These are phyloP conservation scores for Eurosta solidaginis DNA, from an alignment of 1,140 invertebrate species.

Conservation along the genomic window DNA sequence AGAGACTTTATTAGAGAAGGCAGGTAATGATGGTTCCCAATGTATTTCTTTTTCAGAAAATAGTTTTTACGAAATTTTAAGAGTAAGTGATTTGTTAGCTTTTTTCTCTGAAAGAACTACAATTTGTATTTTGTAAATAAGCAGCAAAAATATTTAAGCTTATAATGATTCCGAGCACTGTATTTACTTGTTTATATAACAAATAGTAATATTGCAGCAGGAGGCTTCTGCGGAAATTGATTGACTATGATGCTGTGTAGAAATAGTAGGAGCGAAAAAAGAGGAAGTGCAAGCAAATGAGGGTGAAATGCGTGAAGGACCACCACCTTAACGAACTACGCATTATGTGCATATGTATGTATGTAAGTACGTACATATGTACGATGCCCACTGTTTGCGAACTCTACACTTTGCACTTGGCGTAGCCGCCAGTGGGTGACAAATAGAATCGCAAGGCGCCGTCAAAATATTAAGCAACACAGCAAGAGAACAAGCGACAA, in stretches of 20 bases:
- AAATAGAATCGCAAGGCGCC: neutral
- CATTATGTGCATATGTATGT: no score
- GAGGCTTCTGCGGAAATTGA: neutral
- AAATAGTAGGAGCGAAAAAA: neutral
- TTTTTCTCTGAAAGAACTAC: no score
- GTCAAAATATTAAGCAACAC: neutral
- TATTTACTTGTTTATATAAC: no score
- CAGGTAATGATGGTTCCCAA: no score
- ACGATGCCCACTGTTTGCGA: neutral
- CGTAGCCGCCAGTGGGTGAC: neutral
- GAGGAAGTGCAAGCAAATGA: neutral
- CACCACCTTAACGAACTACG: no score
- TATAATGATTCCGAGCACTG: no score
- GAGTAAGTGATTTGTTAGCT: no score
- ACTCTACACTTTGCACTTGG: slow-evolving; percentile 1
- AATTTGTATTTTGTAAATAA: no score
- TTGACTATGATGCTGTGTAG: neutral
- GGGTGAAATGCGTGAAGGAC: neutral
- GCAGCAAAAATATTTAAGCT: no score
- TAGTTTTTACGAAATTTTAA: no score
- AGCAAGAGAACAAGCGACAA: neutral
- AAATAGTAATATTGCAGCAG: neutral
- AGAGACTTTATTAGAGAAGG: no score
- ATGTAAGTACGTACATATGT: neutral
- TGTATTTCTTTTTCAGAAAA: no score